Evolutionary conservation across 2,113 vertebrate species (phyloP).

Genomic region (Gallinago paraguaiae): DNA sequence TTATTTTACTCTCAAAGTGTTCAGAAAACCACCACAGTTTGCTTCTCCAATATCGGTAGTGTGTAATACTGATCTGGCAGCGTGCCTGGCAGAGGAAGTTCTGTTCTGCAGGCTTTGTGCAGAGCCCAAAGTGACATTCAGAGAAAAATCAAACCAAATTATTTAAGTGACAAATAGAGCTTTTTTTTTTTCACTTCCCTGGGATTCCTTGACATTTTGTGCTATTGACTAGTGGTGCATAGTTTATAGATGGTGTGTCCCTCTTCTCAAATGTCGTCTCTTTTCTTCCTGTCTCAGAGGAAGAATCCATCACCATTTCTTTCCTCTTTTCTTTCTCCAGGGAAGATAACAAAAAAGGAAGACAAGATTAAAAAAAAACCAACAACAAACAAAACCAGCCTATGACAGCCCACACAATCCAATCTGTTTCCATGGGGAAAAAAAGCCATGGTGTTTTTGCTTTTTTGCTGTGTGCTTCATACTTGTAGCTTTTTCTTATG

Average conservation of each 20-base stretch:
- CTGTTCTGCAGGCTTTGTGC: constrained; percentile 27
- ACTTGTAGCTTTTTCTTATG: neutral
- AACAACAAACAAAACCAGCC: neutral
- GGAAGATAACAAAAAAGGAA: constrained; percentile 16
- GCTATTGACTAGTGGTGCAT: neutral
- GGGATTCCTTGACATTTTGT: neutral
- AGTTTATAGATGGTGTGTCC: neutral
- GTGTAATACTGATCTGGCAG: constrained; percentile 58
- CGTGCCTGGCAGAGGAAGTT: constrained; percentile 6
- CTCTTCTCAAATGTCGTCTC: neutral
- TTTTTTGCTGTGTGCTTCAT: neutral
- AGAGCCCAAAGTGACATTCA: constrained; percentile 50
- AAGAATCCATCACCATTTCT: neutral
- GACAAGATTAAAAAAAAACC: neutral
- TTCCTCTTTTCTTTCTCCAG: neutral
- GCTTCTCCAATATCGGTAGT: neutral
- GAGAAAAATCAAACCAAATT: constrained; percentile 39
- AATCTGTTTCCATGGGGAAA: neutral
- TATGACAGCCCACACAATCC: neutral
- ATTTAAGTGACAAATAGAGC: constrained; percentile 44
- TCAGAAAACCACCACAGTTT: constrained; percentile 10
- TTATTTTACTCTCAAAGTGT: constrained; percentile 36
- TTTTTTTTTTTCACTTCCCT: constrained; percentile 12
- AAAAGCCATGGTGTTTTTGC: neutral
- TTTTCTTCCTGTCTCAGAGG: neutral